Evolutionary conservation across 2,888 invertebrate genomes (phyloP).

Genomic region (Eristalis pertinax): DNA sequence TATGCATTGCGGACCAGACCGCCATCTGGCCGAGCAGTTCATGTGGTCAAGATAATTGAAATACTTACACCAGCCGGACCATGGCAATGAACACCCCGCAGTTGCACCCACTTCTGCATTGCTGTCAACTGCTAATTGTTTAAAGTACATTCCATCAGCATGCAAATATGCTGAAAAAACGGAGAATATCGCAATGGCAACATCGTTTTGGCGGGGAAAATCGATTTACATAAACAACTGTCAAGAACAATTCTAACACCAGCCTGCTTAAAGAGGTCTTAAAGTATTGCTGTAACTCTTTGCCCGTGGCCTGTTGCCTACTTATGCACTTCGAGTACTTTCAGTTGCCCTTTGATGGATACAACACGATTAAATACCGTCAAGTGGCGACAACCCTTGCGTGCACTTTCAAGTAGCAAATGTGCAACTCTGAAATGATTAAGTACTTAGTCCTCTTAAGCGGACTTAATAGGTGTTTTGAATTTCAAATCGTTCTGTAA

Average conservation of each 20-base stretch:
- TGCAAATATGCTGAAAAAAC: not conserved
- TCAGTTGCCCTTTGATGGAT: constrained; percentile 42
- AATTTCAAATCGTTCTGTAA: constrained; percentile 39
- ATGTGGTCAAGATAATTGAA: constrained; percentile 28
- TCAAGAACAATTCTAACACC: constrained; percentile 11
- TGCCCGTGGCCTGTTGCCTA: constrained; percentile 5
- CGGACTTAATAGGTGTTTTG: constrained; percentile 54
- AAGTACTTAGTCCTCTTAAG: constrained; percentile 53
- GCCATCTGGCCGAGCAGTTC: not conserved
- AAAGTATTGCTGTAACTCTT: constrained; percentile 22
- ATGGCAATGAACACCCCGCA: not conserved
- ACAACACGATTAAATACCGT: constrained; percentile 63
- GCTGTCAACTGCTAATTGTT: not conserved
- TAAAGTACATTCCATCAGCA: not conserved
- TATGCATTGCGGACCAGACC: not conserved
- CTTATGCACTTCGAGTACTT: constrained; percentile 14
- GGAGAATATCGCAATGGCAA: not conserved
- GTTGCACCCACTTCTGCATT: not conserved
- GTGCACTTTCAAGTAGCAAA: constrained; percentile 55
- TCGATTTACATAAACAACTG: constrained; percentile 35
- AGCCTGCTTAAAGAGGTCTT: constrained; percentile 21
- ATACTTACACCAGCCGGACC: not conserved
- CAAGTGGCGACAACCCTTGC: constrained; percentile 61
- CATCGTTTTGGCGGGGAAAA: not conserved
- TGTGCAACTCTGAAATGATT: constrained; percentile 56